Evolutionary conservation across 2,888 invertebrate species (phyloP), one percentile per base, ranked within the genome.

Genomic region (Athrips mouffetella): DNA sequence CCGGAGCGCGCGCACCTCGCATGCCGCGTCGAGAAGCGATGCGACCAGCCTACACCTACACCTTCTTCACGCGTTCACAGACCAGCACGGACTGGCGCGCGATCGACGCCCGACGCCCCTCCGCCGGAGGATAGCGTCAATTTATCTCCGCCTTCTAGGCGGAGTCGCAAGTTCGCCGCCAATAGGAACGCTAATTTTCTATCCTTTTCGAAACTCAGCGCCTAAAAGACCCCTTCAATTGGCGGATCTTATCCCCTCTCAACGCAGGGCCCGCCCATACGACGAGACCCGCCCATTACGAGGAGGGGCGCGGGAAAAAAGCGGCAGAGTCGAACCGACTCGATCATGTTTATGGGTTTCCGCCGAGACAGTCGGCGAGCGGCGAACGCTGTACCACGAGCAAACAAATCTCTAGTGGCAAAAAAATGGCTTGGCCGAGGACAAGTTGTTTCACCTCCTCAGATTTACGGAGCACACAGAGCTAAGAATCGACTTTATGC

Each of bases 271-370:
- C 72, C 79, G 65, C 86, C 86, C 45, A 52, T 40, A 25, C 41
- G 46, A 51, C 55, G 49, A 50, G 50, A 47, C 46, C 80, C 81
- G 74, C 85, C 86, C 64, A 65, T 67, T 67, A 55, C 52, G 63
- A 67, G 68, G 75, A 73, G 76, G 79, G 80, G 80, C 72, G 72
- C 70, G 57, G 68, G 77, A 29, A 79, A 82, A 85, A 83, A 86
- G 82, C 80, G 84, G 81, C 76, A 80, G 76, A 83, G 77, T 79
- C 76, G 75, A 72, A 62, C 69, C 67, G 80, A 73, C 79, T 80
- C 70, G 83, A 75, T 80, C 82, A 86, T 85, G 86, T 88, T 89
- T 88, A 88, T 88, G 87, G 83, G 81, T 81, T 84, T 85, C 80
- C 80, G 80, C 72, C 78, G 85, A 84, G 83, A 81, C 84, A 81